Conservation (phyloP, 2,797 vertebrate species). For the Syngnathus acus region DNA sequence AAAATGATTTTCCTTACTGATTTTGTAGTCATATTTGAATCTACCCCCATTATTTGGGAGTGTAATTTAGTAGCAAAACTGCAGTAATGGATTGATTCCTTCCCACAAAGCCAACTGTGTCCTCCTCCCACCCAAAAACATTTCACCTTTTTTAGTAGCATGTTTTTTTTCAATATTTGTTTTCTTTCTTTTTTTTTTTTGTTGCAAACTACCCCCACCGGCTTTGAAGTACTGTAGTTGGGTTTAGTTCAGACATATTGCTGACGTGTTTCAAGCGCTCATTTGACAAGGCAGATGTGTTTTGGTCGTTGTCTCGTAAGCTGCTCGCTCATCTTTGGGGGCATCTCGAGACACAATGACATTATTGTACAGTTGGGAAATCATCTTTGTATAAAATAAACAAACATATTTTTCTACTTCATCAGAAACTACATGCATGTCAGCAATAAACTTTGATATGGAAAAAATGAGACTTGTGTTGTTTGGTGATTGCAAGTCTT, state of each 20-base stretch:
- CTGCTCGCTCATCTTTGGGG: conserved; percentile 56
- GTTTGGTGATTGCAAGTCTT: not conserved
- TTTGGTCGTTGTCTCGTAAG: not conserved
- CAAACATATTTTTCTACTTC: conserved; percentile 97
- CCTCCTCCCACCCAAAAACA: not conserved
- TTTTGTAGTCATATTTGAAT: no score
- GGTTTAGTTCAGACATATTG: conserved; percentile 41
- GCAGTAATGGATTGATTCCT: not conserved
- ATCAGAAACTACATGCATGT: conserved; percentile 95
- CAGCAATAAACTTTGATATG: conserved; percentile 94
- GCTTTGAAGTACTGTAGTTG: conserved; percentile 37
- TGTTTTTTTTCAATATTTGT: not conserved
- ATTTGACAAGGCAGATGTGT: conserved; percentile 17
- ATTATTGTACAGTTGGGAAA: conserved; percentile 75
- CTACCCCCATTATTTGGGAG: no score
- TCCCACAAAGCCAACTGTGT: not conserved
- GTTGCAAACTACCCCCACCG: not conserved
- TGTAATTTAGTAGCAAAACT: not conserved
- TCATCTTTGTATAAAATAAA: conserved; percentile 78
- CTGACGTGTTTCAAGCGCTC: conserved; percentile 65
- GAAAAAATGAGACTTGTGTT: conserved; percentile 45
- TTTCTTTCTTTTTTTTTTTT: conserved; percentile 21
- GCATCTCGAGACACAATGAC: conserved; percentile 68
- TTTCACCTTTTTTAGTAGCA: not conserved
- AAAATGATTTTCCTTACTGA: no score